These are phyloP conservation scores for Bos taurus DNA, from an alignment of 2,113 vertebrate species.

Conservation along the genomic window ARS-UCD2.0 NC_037330.1:107870501-107871000, in stretches of 20 bases:
- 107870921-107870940: background rate
- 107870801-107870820: constrained; percentile 27
- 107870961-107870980: background rate
- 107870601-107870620: constrained; percentile 54
- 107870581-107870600: constrained; percentile 69
- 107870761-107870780: constrained; percentile 74
- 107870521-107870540: constrained; percentile 68
- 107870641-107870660: constrained; percentile 64
- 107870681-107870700: constrained; percentile 76
- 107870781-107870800: constrained; percentile 53
- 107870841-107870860: constrained; percentile 53
- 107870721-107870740: constrained; percentile 64
- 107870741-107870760: constrained; percentile 69
- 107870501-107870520: constrained; percentile 71
- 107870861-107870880: constrained; percentile 39
- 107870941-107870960: background rate
- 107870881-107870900: background rate
- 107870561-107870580: constrained; percentile 70
- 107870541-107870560: constrained; percentile 68
- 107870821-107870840: constrained; percentile 3
- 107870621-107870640: constrained; percentile 57
- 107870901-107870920: background rate
- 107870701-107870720: constrained; percentile 59
- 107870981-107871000: background rate
- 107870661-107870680: constrained; percentile 67